These are phyloP conservation scores for Onychostruthus taczanowskii DNA, from an alignment of 2,113 vertebrate species.

Conservation along the genomic window DNA sequence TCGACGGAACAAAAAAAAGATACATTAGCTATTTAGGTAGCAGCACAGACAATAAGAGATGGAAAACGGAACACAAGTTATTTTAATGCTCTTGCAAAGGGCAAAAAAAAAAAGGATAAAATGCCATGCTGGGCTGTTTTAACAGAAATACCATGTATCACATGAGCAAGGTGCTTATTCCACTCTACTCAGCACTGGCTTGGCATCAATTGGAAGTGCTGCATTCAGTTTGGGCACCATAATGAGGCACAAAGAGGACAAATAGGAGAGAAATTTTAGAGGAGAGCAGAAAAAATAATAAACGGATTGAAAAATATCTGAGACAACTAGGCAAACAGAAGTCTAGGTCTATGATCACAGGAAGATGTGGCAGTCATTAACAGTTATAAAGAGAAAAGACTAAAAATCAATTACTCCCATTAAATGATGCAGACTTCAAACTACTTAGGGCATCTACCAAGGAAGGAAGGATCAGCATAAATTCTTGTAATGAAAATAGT, in stretches of 20 bases:
- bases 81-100: constrained; percentile 34
- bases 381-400: background rate
- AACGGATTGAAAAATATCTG: constrained; percentile 55
- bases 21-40: background rate
- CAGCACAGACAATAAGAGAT: constrained; percentile 45
- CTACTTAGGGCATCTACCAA: background rate
- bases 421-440: constrained; percentile 11
- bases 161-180: constrained; percentile 69
- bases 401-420: constrained; percentile 35
- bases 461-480: constrained; percentile 25
- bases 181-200: constrained; percentile 67
- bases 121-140: constrained; percentile 62
- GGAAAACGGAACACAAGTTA: constrained; percentile 37
- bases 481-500: background rate
- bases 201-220: constrained; percentile 67
- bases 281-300: constrained; percentile 64
- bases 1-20: background rate
- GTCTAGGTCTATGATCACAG: constrained; percentile 40
- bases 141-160: constrained; percentile 66
- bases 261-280: constrained; percentile 69
- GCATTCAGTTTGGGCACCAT: constrained; percentile 66
- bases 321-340: constrained; percentile 56
- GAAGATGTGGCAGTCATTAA: constrained; percentile 3
- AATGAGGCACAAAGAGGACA: constrained; percentile 68
- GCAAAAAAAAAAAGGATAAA: background rate